Conservation (phyloP, 2,797 vertebrate species). For the Chrysolophus pictus region DNA sequence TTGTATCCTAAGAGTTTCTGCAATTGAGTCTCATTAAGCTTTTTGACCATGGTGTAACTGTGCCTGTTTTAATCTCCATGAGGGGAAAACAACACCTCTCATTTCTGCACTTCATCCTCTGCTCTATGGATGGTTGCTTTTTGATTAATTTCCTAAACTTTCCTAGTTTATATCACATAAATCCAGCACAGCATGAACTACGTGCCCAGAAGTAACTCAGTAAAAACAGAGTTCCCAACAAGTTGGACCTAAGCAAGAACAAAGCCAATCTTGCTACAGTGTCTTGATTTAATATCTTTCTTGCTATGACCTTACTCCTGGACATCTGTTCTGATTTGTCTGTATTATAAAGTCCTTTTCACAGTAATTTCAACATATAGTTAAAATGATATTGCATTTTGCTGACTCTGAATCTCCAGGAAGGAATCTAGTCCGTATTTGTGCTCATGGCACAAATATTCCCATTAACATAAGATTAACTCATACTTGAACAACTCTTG, state of each 20-base stretch:
- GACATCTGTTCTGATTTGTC: not conserved
- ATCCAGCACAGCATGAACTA: not conserved
- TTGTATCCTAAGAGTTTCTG: not conserved
- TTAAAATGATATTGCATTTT: not conserved
- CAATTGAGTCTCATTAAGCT: not conserved
- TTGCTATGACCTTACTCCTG: not conserved
- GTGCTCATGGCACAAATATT: not conserved
- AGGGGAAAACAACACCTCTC: not conserved
- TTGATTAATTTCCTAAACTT: not conserved
- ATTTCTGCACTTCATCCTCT: not conserved
- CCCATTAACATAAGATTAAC: not conserved
- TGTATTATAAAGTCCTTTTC: slow-evolving; percentile 6
- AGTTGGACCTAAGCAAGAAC: not conserved
- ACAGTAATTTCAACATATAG: not conserved
- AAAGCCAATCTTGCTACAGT: not conserved
- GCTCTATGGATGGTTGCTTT: not conserved
- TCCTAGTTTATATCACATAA: not conserved
- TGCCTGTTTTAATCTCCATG: not conserved
- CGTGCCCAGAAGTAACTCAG: not conserved
- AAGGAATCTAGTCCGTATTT: not conserved
- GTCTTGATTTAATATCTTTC: not conserved
- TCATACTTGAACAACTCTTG: not conserved
- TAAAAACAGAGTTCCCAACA: not conserved
- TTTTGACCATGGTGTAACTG: not conserved
- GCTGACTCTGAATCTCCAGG: not conserved